Conservation (phyloP, 2,113 vertebrate genomes). For the Thamnaconus septentrionalis region DNA sequence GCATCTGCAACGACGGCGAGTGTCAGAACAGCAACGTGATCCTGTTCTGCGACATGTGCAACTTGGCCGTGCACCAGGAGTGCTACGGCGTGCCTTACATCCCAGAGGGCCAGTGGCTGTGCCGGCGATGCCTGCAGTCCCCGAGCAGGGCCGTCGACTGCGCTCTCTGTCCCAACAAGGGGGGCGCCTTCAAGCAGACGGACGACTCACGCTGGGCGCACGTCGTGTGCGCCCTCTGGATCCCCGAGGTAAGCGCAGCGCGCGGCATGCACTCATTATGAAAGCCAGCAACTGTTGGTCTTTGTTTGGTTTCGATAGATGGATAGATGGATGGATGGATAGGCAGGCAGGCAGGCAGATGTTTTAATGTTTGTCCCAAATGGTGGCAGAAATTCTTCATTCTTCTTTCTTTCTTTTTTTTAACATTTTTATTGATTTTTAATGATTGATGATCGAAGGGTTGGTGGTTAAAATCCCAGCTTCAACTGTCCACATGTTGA, state of each 20-base stretch:
- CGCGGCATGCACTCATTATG: not conserved
- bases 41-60: constrained; percentile 99
- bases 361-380: no score
- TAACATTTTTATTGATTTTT: no score
- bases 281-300: not conserved
- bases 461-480: no score
- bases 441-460: no score
- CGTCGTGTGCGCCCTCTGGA: constrained; percentile 97
- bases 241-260: constrained; percentile 83
- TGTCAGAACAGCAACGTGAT: constrained; percentile 99
- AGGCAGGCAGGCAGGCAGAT: no score
- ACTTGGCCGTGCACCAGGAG: constrained; percentile 97
- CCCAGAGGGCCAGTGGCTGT: constrained; percentile 98
- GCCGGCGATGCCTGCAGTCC: constrained; percentile 96
- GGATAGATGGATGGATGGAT: no score
- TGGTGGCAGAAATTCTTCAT: no score
- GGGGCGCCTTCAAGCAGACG: constrained; percentile 98
- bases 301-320: no score
- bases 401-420: no score
- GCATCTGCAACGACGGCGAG: constrained; percentile 98
- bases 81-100: constrained; percentile 99
- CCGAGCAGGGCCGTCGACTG: constrained; percentile 97
- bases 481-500: no score
- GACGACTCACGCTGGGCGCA: constrained; percentile 98
- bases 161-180: constrained; percentile 97